Evolutionary conservation across 2,888 invertebrate species (phyloP).

Genomic region (Stenotaenia linearis): DNA sequence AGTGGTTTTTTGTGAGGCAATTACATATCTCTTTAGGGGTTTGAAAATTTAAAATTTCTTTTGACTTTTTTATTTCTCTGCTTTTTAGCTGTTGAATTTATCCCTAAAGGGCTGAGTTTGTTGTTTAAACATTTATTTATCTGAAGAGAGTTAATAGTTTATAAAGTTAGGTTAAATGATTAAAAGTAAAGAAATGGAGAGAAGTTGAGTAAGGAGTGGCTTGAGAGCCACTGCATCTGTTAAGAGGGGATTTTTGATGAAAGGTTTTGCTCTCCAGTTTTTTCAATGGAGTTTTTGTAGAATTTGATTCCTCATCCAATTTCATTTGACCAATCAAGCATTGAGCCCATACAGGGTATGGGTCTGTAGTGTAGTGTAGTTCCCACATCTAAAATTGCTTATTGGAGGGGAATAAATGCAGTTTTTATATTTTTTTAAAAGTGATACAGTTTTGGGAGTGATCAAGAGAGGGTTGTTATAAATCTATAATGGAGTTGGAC

Average conservation of each 20-base stretch:
- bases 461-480: too few relatives aligned
- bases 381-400: not conserved
- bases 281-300: not conserved
- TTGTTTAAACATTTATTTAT: too few relatives aligned
- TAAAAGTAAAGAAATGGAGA: not conserved
- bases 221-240: not conserved
- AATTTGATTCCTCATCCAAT: not conserved
- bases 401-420: not conserved
- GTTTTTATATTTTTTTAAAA: too few relatives aligned
- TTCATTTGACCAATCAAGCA: not conserved
- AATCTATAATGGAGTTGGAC: too few relatives aligned
- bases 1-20: not conserved
- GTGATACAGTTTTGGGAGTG: too few relatives aligned
- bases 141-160: too few relatives aligned
- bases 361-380: not conserved
- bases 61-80: too few relatives aligned
- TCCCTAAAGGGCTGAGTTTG: too few relatives aligned
- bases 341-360: not conserved
- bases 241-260: not conserved
- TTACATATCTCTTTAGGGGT: not conserved
- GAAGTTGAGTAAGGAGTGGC: not conserved
- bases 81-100: too few relatives aligned
- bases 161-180: too few relatives aligned
- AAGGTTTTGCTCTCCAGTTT: not conserved
- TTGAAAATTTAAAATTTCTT: too few relatives aligned